Evolutionary conservation across 2,888 invertebrate species (phyloP), one percentile per base, ranked within the genome.

Genomic region (Eupithecia exiguata): DNA sequence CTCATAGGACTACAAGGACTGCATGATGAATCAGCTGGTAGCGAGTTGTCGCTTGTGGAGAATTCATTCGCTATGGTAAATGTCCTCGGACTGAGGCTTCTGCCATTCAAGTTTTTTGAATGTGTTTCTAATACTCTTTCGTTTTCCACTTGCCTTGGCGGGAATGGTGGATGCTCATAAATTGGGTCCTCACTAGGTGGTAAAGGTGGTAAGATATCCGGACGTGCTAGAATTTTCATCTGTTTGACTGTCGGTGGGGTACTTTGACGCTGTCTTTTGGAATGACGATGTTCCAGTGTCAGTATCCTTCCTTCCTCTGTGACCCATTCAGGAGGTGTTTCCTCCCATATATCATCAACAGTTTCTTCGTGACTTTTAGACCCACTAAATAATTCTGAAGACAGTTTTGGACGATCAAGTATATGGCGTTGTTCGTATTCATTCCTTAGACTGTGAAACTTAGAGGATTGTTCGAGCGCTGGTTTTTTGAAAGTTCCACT

Each of bases 201-300:
- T 69, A 95, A 91, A 1, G 96, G 95, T 10, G 96, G 97, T 68
- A 97, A 95, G 18, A 97, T 95, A 84, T 97, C 97, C 0, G 97
- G 97, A 36, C 96, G 95, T 65, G 95, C 93, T 80, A 93, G 87
- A 80, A 89, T 93, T 76, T 95, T 92, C 3, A 91, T 76, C 75
- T 93, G 92, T 82, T 91, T 94, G 63, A 92, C 89, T 10, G 92
- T 94, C 0, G 95, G 93, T 30, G 95, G 95, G 12, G 95, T 95
- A 18, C 94, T 94, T 75, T 95, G 95, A 2, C 97, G 93, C 86
- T 97, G 97, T 61, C 97, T 92, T 75, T 96, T 96, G 3, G 96
- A 96, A 84, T 97, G 97, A 76, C 97, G 95, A 16, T 96, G 95
- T 84, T 97, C 97, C 69, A 97, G 91, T 0, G 97, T 97, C 35